Base-by-base conservation (phyloP, 1,140 invertebrate genomes). In the Hydropsyche tenuis region DNA sequence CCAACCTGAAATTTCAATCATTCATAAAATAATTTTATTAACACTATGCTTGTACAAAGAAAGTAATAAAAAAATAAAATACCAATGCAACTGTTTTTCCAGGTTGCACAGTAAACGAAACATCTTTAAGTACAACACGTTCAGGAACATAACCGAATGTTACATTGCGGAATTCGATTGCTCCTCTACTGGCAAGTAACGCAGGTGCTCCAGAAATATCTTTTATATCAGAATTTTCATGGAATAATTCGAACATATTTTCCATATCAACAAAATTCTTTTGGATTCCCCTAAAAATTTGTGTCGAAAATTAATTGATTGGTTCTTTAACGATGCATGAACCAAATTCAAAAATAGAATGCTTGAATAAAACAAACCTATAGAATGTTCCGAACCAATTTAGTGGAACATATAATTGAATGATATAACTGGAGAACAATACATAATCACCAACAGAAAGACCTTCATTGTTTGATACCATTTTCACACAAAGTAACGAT, bases 321-420 rank as follows among this genome's bases (percentile, higher is more conserved):
- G 18, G 14, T 63, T 63, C n/a, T n/a, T n/a, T n/a, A 22, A 12
- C 5, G 12, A 66, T 9, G 11, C 18, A 3, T 16, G 60, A 2
- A 6, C 6, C 37, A 4, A 66, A 71, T 51, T n/a, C 14, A 51
- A 20, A 62, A 62, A 23, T 3, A 23, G 12, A 62, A 62, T 16
- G n/a, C n/a, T n/a, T n/a, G 3, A 37, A 37, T 37, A 37, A 37
- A 9, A 37, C 30, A 37, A 82, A 95, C 94, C 95, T 92, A 80
- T 99, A 99, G 82, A 97, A 97, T n/a, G 96, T 98, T 16, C 97
- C 97, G 81, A 99, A 96, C 91, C 94, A 99, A 85, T 99, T 99
- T 1, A 99, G 83, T 0, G 97, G 97, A 20, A 93, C 92, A 81
- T 98, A 98, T n/a, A 99, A 83, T 81, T 99, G 96, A 62, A 96